phyloP scores from a whole-genome alignment of 2,113 vertebrate species.

The Pygoscelis antarcticus region DNA sequence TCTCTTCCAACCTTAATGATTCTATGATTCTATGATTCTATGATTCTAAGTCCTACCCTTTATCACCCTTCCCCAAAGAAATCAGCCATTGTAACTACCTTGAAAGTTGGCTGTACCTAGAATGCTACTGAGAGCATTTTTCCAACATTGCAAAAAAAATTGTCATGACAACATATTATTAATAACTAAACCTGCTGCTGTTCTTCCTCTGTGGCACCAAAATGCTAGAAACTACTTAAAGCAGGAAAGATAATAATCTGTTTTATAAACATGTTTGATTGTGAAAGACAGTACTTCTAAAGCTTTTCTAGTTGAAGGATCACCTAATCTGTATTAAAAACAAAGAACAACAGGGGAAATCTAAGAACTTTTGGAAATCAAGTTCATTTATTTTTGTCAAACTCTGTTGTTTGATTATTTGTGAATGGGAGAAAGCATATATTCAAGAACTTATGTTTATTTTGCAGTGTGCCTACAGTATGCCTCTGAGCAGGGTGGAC shows the following conservation, averaged over 20 bases:
- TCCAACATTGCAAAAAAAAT: slow-evolving; percentile 36
- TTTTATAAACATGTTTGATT: slow-evolving; percentile 40
- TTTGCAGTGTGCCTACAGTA: background rate
- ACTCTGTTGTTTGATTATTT: background rate
- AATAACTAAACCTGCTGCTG: slow-evolving; percentile 58
- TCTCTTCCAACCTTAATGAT: too few species aligned
- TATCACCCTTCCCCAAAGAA: background rate
- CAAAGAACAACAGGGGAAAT: background rate
- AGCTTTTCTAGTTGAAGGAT: background rate
- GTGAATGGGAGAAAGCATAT: background rate
- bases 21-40: too few species aligned
- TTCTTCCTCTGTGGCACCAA: slow-evolving; percentile 45
- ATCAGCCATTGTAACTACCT: background rate
- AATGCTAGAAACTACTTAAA: slow-evolving; percentile 48
- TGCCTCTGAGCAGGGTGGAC: background rate
- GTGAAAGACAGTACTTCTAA: slow-evolving; percentile 8
- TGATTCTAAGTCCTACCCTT: background rate
- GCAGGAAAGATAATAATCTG: slow-evolving; percentile 37
- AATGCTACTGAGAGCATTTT: slow-evolving; percentile 30
- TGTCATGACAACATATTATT: slow-evolving; percentile 71
- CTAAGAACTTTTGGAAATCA: background rate
- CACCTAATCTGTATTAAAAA: background rate
- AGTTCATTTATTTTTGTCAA: background rate
- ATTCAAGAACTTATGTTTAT: background rate
- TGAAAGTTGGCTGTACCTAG: slow-evolving; percentile 10